Conservation (phyloP, 2,888 invertebrate genomes). For the Apodemia hepburni region DNA sequence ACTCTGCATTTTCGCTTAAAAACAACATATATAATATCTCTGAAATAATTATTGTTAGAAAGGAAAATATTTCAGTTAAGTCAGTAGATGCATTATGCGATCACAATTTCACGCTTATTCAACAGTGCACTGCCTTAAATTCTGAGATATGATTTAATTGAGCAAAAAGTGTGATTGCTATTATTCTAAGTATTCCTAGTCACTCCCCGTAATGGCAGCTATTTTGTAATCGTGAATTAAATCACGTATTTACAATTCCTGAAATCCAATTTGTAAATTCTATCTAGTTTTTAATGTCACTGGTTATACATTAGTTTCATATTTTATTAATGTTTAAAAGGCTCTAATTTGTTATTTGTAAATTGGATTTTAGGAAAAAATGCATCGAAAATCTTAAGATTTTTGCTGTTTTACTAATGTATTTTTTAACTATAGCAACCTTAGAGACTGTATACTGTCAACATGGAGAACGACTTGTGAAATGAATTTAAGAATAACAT, state of each 20-base stretch:
- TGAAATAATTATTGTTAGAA: too few relatives aligned
- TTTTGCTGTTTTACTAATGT: conserved; percentile 35
- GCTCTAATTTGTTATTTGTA: conserved; percentile 41
- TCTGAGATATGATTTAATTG: conserved; percentile 54
- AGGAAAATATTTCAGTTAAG: not conserved
- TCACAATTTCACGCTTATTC: conserved; percentile 47
- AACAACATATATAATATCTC: too few relatives aligned
- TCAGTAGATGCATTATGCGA: conserved; percentile 35
- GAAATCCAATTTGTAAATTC: conserved; percentile 31
- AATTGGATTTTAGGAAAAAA: conserved; percentile 49
- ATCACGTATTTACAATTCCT: conserved; percentile 17
- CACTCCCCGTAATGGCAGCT: conserved; percentile 31
- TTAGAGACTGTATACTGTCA: conserved; percentile 17
- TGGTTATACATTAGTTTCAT: not conserved
- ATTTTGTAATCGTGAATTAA: conserved; percentile 63
- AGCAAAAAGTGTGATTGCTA: conserved; percentile 26
- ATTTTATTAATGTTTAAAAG: conserved; percentile 24
- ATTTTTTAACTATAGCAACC: conserved; percentile 24
- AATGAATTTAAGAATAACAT: not conserved
- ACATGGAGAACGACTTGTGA: conserved; percentile 3
- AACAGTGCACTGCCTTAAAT: conserved; percentile 73
- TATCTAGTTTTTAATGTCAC: not conserved
- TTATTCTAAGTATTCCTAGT: conserved; percentile 20
- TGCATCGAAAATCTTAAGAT: conserved; percentile 48
- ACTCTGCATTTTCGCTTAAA: too few relatives aligned